These are phyloP conservation scores for Eurosta solidaginis DNA, from an alignment of 1,140 invertebrate species.

Conservation along the genomic window DNA sequence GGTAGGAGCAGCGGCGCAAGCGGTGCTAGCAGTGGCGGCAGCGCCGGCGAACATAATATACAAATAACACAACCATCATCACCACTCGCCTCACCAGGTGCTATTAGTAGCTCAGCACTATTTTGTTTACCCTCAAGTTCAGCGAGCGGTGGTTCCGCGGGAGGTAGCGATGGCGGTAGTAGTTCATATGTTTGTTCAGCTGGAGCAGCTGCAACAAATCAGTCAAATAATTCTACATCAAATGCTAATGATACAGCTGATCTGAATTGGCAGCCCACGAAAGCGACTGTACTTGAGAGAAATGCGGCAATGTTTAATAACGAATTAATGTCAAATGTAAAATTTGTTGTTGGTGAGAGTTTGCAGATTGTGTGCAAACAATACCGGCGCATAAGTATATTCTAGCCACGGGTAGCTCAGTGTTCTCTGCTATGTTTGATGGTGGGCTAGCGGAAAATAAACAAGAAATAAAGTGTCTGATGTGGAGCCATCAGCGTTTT, in stretches of 20 bases:
- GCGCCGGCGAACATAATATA: conserved; percentile 62
- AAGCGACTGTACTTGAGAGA: no score
- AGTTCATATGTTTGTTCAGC: conserved; percentile 53
- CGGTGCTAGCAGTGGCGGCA: not conserved
- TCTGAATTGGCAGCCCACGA: conserved; percentile 87
- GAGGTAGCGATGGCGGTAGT: conserved; percentile 38
- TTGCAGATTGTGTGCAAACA: no score
- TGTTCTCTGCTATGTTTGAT: conserved; percentile 95
- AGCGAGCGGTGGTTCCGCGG: conserved; percentile 36
- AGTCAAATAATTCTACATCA: no score
- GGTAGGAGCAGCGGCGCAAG: conserved; percentile 47
- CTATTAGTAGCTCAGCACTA: conserved; percentile 48
- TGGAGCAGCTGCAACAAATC: conserved; percentile 42
- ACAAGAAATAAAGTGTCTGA: no score
- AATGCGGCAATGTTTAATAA: no score
- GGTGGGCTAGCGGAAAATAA: no score
- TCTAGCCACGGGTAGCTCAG: no score
- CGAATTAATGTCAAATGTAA: conserved; percentile 88
- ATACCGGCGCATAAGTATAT: no score
- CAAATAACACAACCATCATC: conserved; percentile 71
- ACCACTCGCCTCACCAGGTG: conserved; percentile 63
- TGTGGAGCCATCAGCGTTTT: no score
- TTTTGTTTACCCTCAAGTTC: conserved; percentile 55
- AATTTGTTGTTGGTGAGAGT: conserved; percentile 82
- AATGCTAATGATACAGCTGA: no score